Conservation (phyloP, 2,113 vertebrate genomes). For the Plotosus lineatus region DNA sequence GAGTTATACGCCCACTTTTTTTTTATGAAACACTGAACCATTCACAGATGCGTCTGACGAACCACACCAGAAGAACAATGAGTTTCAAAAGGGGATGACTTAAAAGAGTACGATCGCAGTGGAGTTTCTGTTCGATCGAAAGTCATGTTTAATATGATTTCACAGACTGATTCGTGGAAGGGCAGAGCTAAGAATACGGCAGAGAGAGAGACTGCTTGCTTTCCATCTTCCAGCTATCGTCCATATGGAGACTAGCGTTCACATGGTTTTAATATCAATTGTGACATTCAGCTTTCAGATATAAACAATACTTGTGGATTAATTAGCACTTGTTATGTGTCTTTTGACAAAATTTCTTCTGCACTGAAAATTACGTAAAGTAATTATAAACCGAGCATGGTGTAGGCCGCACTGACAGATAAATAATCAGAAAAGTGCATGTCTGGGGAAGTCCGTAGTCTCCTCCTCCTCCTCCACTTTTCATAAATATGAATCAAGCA, state of each 20-base stretch:
- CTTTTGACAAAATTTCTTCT: background rate
- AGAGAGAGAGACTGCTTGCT: background rate
- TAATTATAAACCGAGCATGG: background rate
- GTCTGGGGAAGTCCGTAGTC: background rate
- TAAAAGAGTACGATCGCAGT: too few species aligned
- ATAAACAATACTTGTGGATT: conserved; percentile 7
- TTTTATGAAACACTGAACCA: conserved; percentile 1
- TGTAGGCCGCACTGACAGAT: background rate
- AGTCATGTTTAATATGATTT: background rate
- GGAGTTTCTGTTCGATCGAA: background rate
- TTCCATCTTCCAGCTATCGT: background rate
- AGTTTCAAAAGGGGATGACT: conserved; percentile 2
- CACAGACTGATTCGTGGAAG: background rate
- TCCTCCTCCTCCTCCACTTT: background rate
- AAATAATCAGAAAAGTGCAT: conserved; percentile 7
- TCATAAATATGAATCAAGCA: conserved; percentile 30
- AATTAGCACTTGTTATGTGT: background rate
- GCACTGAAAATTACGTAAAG: background rate
- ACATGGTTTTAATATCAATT: background rate
- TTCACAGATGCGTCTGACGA: conserved; percentile 3
- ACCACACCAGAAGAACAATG: background rate
- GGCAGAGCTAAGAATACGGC: background rate
- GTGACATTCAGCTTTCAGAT: conserved; percentile 8
- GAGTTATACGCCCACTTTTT: too few species aligned
- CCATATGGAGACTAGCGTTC: background rate